Evolutionary conservation across 2,888 invertebrate genomes (phyloP).

Genomic region (Bellardia pandia): DNA sequence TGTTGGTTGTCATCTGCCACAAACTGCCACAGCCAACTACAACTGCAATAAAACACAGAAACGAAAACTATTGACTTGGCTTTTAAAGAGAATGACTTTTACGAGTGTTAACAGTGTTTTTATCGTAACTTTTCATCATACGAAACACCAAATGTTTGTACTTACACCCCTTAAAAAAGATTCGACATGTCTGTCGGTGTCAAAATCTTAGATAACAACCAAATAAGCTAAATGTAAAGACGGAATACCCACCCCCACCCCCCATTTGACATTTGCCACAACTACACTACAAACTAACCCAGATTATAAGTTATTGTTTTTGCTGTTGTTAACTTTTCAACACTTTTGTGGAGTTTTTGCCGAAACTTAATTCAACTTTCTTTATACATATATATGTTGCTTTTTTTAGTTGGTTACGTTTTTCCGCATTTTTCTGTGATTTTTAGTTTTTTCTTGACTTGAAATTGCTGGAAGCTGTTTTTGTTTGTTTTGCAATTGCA

Average conservation of each 20-base stretch:
- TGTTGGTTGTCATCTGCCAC: slow-evolving; percentile 42
- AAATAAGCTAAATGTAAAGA: neutral
- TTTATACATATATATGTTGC: neutral
- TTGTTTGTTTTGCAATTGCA: neutral
- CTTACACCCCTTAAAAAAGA: neutral
- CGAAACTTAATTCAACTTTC: neutral
- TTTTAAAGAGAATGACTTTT: slow-evolving; percentile 7
- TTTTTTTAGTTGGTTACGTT: neutral
- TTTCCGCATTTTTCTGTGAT: neutral
- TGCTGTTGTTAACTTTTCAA: neutral
- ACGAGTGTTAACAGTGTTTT: neutral
- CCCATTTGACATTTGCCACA: neutral
- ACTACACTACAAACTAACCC: neutral
- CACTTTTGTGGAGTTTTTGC: neutral
- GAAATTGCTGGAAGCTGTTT: neutral
- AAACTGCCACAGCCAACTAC: neutral
- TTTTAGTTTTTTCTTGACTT: neutral
- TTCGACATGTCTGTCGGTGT: neutral
- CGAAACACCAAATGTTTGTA: neutral
- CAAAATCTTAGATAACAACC: neutral
- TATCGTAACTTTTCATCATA: neutral
- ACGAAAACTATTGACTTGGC: slow-evolving; percentile 23
- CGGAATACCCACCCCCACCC: too few species aligned
- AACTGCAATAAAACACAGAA: slow-evolving; percentile 36
- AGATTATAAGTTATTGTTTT: neutral